A percentile compares a stretch with the other conserved stretches of the same genome.
Conservation (phyloP, 2,113 vertebrate genomes). For the Lophius piscatorius region DNA sequence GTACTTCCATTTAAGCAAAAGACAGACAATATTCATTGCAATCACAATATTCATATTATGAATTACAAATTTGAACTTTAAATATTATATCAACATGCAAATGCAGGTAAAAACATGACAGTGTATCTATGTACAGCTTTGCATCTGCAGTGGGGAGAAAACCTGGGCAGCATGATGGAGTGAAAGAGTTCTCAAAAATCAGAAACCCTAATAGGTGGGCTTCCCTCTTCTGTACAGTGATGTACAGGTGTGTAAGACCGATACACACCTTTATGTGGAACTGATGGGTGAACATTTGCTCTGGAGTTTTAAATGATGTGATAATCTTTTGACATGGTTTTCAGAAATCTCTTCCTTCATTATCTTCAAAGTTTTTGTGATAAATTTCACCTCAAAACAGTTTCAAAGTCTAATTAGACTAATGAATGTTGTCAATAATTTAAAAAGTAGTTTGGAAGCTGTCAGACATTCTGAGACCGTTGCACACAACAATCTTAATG, state of each 20-base stretch:
- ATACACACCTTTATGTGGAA: background rate
- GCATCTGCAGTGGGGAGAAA: too few species aligned
- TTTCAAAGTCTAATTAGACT: too few species aligned
- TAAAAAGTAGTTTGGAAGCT: too few species aligned
- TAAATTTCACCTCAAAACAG: too few species aligned
- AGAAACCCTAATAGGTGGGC: background rate
- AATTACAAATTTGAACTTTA: background rate
- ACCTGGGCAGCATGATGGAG: background rate
- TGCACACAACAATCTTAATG: too few species aligned
- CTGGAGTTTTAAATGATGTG: too few species aligned
- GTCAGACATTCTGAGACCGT: too few species aligned
- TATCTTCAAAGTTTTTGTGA: too few species aligned
- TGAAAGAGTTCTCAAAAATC: background rate
- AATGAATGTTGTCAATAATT: too few species aligned
- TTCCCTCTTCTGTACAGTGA: background rate
- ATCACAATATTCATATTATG: background rate
- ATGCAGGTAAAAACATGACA: background rate
- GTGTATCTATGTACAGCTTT: background rate
- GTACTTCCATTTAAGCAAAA: background rate
- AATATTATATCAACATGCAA: background rate
- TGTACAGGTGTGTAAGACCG: background rate
- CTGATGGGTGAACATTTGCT: too few species aligned
- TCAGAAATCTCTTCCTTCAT: background rate
- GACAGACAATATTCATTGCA: background rate
- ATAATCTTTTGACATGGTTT: background rate